Base-by-base conservation (phyloP, 2,113 vertebrate genomes). In the Mus pahari region DNA sequence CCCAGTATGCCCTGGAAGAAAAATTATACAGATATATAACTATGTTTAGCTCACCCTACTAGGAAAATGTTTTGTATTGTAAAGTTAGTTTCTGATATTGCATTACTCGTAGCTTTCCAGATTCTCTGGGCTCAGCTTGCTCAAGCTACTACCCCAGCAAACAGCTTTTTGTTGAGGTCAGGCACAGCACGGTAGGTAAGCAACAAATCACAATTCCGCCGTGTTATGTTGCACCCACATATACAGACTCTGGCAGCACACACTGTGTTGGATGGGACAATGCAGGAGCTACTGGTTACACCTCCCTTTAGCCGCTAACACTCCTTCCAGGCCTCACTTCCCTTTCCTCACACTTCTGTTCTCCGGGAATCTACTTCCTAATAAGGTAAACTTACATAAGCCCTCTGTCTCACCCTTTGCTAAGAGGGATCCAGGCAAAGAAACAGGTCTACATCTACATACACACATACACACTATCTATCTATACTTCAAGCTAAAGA, bases 321-420 rank as follows among this genome's bases (percentile, higher is more conserved):
- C 77, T 60, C 62, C 8, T 64, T 78, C 12, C 19, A 6, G 73
- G 73, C 42, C 53, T 50, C 33, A 71, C 48, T 95, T 2, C 64
- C 84, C 45, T 33, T 77, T 74, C 7, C 48, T 53, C 39, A 89
- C 10, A 81, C 4, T 70, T 75, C 42, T 39, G 53, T 48, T 96
- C 79, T 73, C n/a, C n/a, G 36, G 36, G 31, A 79, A 91, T 70
- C 36, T 74, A 45, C 58, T 94, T 94, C 75, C 68, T 66, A 83
- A 84, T 55, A 78, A 78, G 60, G 31, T 39, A 91, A 60, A 77
- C 42, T 82, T 42, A 70, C 7, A 45, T 62, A 95, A 87, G 50
- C 19, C 39, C 70, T 81, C 24, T 22, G 22, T 14, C 45, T 60
- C 55, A 86, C 74, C 19, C 26, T 92, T n/a, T n/a, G 10, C 31